Base-by-base conservation (phyloP, 2,113 vertebrate genomes). In the Chamaea fasciata region DNA sequence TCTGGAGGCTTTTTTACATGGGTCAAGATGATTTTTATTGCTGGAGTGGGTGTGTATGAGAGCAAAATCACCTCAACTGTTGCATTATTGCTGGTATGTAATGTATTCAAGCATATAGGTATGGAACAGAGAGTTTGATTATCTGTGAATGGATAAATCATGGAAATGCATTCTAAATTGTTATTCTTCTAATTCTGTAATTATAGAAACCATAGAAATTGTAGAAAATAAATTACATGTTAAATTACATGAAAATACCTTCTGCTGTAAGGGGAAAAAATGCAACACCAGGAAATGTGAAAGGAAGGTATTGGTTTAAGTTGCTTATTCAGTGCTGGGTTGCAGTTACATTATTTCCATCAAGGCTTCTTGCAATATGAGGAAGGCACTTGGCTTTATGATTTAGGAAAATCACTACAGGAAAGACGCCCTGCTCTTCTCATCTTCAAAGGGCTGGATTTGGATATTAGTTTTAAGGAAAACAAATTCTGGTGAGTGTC, bases 401-500 rank as follows among this genome's bases (percentile, higher is more conserved):
- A 41, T 81, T 70, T 71, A 93, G 88, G 71, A 95, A 93, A 89
- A 83, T 63, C 47, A 70, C 67, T 70, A 8, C 60, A 87, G 80
- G 64, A 88, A 60, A 56, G 73, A 93, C 30, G 22, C 68, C 41
- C 23, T 53, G 47, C 39, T 83, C 59, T 44, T 94, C 90, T 80
- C 59, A 47, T 86, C 92, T 96, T 94, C 95, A 90, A 95, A 93
- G 94, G 76, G n/a, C 52, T 93, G 88, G n/a, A 67, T 93, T 94
- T 90, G 90, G 73, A 81, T 89, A 52, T 56, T 53, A 7, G 71
- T 71, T 68, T 47, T 63, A 75, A 95, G 26, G 57, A 31, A 85
- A 89, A 92, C 88, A 86, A 89, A 42, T 77, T 67, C 65, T 30
- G 41, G n/a, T 68, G 82, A 83, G 79, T 63, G 60, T 81, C 85